Base-by-base conservation (phyloP, 2,888 invertebrate species). In the Papilio elwesi region DNA sequence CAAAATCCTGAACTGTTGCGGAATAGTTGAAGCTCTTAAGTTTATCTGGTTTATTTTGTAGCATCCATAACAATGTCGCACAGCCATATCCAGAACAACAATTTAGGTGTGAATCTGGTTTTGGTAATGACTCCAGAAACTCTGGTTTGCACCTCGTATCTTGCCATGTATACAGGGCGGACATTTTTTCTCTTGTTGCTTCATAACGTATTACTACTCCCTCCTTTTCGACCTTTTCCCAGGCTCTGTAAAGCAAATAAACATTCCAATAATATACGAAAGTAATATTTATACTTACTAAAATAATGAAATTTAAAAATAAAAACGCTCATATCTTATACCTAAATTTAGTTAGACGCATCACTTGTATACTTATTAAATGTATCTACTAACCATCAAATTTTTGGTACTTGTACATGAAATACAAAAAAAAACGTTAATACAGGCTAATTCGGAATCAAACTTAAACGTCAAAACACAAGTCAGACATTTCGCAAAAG, bases 151-250 rank as follows among this genome's bases (percentile, higher is more conserved):
- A 97, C 78, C 98, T 94, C 68, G 95, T 96, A 87, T 98, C 98
- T 90, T 97, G 97, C 98, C 98, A 98, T 7, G 98, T 98, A 83
- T 97, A 97, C 62, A 97, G 87, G 77, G 95, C 96, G 75, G 95
- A 96, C 80, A 96, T 95, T 77, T 94, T 93, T 76, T 95, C 94
- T 79, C 94, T 92, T 15, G 90, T 90, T 13, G 95, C 95, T 82
- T 96, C 96, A 80, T 95, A 95, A 78, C 96, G 93, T 63, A 96
- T 94, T 5, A 95, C 91, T 43, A 90, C 89, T 75, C 94, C 95
- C 82, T 95, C 95, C 82, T 95, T 95, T 84, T 95, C 95, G 6
- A 95, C 85, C 76, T 94, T 93, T 80, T 95, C 95, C 95, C 95
- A 96, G 12, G 95, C 95, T 71, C 94, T 94, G 85, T 64, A 93